Evolutionary conservation across 2,888 invertebrate species (phyloP), one percentile per base, ranked within the genome.

Genomic region (Nymphalis polychloros): DNA sequence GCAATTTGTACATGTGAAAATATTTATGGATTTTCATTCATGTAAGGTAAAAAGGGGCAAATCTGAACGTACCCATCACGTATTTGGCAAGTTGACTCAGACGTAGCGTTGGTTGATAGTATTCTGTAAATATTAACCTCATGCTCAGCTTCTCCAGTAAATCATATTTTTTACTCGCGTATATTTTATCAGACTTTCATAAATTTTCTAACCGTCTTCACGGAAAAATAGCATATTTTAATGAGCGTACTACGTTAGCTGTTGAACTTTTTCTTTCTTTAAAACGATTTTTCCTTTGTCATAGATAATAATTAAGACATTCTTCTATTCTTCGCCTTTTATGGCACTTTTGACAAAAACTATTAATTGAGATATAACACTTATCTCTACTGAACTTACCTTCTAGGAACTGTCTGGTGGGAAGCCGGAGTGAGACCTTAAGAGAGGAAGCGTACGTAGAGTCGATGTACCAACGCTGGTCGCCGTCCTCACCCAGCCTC

Each of bases 391-490:
- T 35, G 53, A 19, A 17, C 60, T 63, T 80, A 92, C 92, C 92
- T 92, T 92, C 90, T 77, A 92, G 77, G 49, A 90, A 92, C 81
- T 91, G 92, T 69, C 88, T 86, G 75, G 92, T 92, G 27, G 92
- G 92, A 65, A 92, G 81, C 50, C 91, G 84, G 46, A 92, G 84
- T 2, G 92, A 92, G 72, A 92, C 92, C 73, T 92, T 92, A 57
- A 92, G 87, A 0, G 91, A 90, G 1, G 92, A 92, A 17, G 92
- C 92, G 90, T 87, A 92, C 8, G 90, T 83, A 2, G 91, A 91
- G 79, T 92, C 92, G 72, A 92, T 92, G 82, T 92, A 92, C 92
- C 92, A 92, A 77, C 89, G 88, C 19, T 92, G 92, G 72, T 88
- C 85, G n/a, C 83, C 80, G 76, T 81, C 81, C 71, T 89, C 91